Percentiles rank a stretch among this genome's conserved stretches.
Conservation (phyloP, 2,797 vertebrate species). For the Oreortyx pictus region DNA sequence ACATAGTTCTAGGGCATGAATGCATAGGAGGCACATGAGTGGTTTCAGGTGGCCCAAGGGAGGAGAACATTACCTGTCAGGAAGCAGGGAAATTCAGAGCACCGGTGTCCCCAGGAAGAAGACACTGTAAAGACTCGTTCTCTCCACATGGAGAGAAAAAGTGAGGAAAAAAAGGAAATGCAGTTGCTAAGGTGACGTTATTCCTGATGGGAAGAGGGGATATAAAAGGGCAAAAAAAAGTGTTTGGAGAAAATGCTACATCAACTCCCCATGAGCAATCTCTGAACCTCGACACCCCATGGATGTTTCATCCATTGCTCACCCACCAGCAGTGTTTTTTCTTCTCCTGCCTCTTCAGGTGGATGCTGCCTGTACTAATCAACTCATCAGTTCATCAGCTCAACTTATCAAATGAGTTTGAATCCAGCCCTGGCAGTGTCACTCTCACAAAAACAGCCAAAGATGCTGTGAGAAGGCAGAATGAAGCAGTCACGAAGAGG, state of each 20-base stretch:
- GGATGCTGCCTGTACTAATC: not conserved
- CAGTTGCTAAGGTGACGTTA: accelerated
- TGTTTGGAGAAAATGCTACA: not conserved
- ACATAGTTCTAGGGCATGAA: not conserved
- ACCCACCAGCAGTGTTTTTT: accelerated
- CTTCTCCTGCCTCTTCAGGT: not conserved
- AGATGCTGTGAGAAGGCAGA: not conserved
- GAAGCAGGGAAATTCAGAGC: not conserved
- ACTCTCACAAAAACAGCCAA: not conserved
- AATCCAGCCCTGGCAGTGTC: not conserved
- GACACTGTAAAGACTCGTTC: accelerated
- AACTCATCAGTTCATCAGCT: not conserved
- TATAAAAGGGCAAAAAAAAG: not conserved
- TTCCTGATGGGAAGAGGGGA: not conserved
- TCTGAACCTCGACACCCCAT: accelerated
- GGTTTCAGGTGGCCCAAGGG: not conserved
- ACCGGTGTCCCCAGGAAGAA: not conserved
- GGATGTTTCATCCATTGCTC: not conserved
- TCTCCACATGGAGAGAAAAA: accelerated
- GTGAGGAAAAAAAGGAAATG: not conserved
- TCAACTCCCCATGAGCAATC: not conserved
- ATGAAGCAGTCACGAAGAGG: not conserved
- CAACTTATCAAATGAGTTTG: not conserved
- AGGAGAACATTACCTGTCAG: not conserved
- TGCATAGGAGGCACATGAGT: accelerated